These are phyloP conservation scores for Argentina silus DNA, from an alignment of 2,797 vertebrate genomes.

Conservation along the genomic window DNA sequence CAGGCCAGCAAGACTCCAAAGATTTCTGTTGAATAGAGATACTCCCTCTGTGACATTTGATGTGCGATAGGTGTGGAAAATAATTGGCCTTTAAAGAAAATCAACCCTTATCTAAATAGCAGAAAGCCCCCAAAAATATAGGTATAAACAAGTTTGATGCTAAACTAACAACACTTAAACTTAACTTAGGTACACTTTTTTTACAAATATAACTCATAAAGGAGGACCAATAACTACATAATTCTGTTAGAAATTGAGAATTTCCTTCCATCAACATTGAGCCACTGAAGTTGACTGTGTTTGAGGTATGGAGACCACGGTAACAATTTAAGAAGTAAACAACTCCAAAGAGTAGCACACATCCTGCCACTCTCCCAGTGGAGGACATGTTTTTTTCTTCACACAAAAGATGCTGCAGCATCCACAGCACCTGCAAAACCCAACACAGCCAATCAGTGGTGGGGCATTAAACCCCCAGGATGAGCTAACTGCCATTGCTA, in stretches of 20 bases:
- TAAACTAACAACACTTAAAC: neutral
- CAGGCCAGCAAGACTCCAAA: neutral
- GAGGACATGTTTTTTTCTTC: slow-evolving; percentile 32
- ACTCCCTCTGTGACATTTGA: slow-evolving; percentile 14
- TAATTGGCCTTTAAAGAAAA: slow-evolving; percentile 1
- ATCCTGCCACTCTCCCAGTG: slow-evolving; percentile 45
- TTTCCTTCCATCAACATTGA: neutral
- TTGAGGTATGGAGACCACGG: slow-evolving; percentile 21
- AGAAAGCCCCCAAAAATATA: neutral
- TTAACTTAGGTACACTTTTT: no score
- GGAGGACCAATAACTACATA: no score
- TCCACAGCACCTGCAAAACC: slow-evolving; percentile 50
- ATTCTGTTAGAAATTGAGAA: neutral
- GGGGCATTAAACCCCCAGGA: slow-evolving; percentile 37
- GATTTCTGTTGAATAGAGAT: neutral
- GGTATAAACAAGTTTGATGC: neutral
- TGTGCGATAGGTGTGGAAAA: neutral
- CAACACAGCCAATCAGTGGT: slow-evolving; percentile 48
- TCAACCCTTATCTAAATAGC: slow-evolving; percentile 9
- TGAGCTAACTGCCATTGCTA: slow-evolving; percentile 64
- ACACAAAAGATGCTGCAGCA: slow-evolving; percentile 40
- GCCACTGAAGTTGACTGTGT: neutral
- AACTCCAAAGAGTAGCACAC: slow-evolving; percentile 50
- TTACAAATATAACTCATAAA: no score
- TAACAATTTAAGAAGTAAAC: slow-evolving; percentile 60